Percentiles rank a stretch among this genome's conserved stretches.
These are phyloP conservation scores for Pogonus chalceus DNA, from an alignment of 1,140 invertebrate species.

Conservation along the genomic window DNA sequence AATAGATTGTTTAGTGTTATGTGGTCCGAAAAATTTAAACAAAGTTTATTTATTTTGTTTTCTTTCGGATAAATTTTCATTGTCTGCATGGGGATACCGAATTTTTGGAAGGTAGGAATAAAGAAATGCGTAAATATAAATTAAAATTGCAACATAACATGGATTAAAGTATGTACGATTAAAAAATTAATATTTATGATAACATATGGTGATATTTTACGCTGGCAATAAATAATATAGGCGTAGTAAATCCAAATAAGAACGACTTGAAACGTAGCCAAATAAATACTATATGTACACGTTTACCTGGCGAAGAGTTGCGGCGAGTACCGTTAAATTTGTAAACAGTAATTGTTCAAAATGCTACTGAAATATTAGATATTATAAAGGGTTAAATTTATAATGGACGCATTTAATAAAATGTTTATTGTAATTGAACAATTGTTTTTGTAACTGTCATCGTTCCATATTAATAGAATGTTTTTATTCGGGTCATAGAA, in stretches of 20 bases:
- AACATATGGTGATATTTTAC: not conserved
- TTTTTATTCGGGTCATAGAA: not conserved
- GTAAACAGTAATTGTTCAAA: not conserved
- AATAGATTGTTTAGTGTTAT: constrained; percentile 1
- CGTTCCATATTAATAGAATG: not conserved
- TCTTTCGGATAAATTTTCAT: not conserved
- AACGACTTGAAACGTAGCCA: not conserved
- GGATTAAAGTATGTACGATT: not conserved
- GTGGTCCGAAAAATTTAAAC: not conserved
- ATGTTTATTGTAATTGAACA: not conserved
- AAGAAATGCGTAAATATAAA: not conserved
- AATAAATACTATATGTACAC: not conserved
- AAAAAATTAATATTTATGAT: not conserved
- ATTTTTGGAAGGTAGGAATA: not conserved
- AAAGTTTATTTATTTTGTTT: not conserved
- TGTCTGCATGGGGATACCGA: constrained; percentile 1
- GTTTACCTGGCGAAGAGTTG: too few relatives aligned
- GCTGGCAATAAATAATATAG: not conserved
- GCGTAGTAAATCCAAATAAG: not conserved
- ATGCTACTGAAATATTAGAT: not conserved
- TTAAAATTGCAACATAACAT: not conserved
- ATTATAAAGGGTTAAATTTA: not conserved
- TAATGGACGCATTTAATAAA: not conserved
- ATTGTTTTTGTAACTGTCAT: not conserved
- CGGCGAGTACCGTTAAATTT: not conserved